phyloP scores from a whole-genome alignment of 2,888 invertebrate species.

The Antheraea yamamai region DNA sequence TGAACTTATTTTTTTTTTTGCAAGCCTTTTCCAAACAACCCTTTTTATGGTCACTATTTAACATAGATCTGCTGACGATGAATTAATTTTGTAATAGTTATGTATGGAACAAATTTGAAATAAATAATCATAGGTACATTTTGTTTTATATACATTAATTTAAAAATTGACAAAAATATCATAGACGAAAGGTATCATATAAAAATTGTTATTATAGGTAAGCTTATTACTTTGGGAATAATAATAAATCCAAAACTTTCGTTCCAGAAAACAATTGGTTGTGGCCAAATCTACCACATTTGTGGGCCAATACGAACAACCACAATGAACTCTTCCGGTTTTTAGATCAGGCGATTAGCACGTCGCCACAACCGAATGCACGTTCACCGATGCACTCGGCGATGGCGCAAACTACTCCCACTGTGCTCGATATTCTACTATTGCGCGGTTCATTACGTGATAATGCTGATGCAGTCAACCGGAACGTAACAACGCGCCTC shows the following conservation, averaged over 20 bases:
- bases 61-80: neutral
- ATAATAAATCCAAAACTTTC: neutral
- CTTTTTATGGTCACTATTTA: neutral
- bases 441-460: slow-evolving; percentile 83
- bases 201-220: neutral
- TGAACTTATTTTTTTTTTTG: slow-evolving; percentile 18
- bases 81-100: neutral
- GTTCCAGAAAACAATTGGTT: slow-evolving; percentile 82
- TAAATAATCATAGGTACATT: too few relatives aligned
- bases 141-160: too few relatives aligned
- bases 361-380: slow-evolving; percentile 63
- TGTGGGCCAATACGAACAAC: slow-evolving; percentile 84
- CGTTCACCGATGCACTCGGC: slow-evolving; percentile 83
- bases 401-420: slow-evolving; percentile 89
- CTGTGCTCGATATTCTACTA: slow-evolving; percentile 83
- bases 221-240: neutral
- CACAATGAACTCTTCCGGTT: slow-evolving; percentile 61
- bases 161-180: neutral
- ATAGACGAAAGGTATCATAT: neutral
- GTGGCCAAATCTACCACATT: slow-evolving; percentile 84
- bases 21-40: too few relatives aligned
- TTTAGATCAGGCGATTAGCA: slow-evolving; percentile 66
- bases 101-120: neutral
- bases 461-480: slow-evolving; percentile 86
- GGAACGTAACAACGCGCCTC: slow-evolving; percentile 86